These are phyloP conservation scores for Syrrhaptes paradoxus DNA, from an alignment of 2,113 vertebrate species.

Conservation along the genomic window DNA sequence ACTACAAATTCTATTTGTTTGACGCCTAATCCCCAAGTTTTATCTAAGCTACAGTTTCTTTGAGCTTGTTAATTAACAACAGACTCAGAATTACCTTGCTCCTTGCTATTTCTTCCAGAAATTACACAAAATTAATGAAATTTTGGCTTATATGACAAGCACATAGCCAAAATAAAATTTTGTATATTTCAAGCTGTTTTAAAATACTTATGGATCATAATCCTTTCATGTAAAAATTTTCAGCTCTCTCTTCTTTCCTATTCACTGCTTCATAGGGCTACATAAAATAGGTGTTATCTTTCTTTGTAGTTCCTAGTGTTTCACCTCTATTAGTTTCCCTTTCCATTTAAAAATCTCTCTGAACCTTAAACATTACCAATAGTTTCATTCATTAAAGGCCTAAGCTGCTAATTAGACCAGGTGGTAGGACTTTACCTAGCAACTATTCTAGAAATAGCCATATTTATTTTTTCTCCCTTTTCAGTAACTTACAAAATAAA, in stretches of 20 bases:
- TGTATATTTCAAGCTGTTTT: not conserved
- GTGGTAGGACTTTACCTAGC: not conserved
- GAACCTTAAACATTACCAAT: not conserved
- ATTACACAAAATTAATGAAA: not conserved
- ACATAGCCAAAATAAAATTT: not conserved
- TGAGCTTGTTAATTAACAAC: not conserved
- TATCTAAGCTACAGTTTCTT: not conserved
- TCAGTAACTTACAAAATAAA: not conserved
- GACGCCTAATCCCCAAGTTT: not conserved
- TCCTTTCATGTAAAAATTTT: not conserved
- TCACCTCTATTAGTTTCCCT: not conserved
- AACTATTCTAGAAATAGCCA: not conserved
- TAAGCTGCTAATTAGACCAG: not conserved
- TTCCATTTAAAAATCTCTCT: not conserved
- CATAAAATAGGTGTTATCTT: not conserved
- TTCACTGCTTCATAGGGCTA: not conserved
- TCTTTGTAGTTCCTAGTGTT: not conserved
- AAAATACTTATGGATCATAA: not conserved
- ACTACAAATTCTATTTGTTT: constrained; percentile 7
- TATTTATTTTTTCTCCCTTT: not conserved
- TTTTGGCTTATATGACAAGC: not conserved
- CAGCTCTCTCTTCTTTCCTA: not conserved
- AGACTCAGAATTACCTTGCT: not conserved
- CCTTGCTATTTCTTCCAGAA: not conserved
- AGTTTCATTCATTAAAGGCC: not conserved